Evolutionary conservation across 2,797 vertebrate species (phyloP), one percentile per base, ranked within the genome.

Genomic region (Gambelia wislizenii): DNA sequence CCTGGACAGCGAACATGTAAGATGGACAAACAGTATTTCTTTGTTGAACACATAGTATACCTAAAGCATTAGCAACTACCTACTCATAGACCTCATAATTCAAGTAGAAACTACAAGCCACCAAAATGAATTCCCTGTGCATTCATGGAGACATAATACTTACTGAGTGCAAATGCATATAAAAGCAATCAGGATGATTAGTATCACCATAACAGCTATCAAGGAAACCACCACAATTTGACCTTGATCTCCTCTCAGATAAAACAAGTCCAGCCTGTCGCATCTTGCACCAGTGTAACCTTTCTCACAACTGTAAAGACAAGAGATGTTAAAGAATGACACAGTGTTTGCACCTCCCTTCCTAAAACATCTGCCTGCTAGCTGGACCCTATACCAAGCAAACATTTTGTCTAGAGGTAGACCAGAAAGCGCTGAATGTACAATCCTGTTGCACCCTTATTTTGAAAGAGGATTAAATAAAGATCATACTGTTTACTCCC

Each of bases 141-240:
- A 84, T 79, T 79, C 56, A 10, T 10, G 36, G 6, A 13, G 78
- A 54, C 33, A 64, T 44, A 75, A 75, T 86, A 95, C 98, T 98
- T 97, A 99, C 98, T 97, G 96, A 92, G 97, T 96, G 94, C 96
- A 98, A 42, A 97, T 89, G 95, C 97, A 98, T 95, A 98, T 94
- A 84, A 97, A 96, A 2, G 97, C 85, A 39, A 98, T 95, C 89
- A 98, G 87, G 25, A 98, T 91, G 86, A 98, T 96, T 80, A 98
- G 95, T 39, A 97, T 52, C 64, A 98, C 92, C 72, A 98, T 96
- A 33, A 96, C 96, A 2, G 94, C 91, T 30, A 98, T 93, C 90
- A 97, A 80, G 39, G 97, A 96, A 88, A 95, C 94, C 8, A 98
- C 97, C 86, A 98, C 94, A 88, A 98, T 95, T 78, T 97, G 96